Percentiles rank a stretch among this genome's conserved stretches.
Conservation (phyloP, 30 jellyfish, hydroid and myxozoan species). For the Nemopilema nomurai region DNA sequence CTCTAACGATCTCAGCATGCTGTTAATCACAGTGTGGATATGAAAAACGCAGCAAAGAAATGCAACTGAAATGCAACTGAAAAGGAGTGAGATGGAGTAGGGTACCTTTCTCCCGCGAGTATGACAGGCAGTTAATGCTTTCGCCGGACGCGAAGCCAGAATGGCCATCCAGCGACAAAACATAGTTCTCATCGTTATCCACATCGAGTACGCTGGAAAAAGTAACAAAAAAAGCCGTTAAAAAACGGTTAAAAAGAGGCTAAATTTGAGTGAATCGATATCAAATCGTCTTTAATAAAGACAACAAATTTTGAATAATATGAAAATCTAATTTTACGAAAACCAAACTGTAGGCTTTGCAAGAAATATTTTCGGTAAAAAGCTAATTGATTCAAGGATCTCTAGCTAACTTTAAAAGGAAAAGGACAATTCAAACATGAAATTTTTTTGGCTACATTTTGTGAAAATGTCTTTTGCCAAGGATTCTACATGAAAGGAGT, state of each 20-base stretch:
- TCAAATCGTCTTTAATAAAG: neutral
- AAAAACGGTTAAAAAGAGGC: neutral
- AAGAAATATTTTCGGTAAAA: too few species aligned
- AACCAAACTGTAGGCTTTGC: too few species aligned
- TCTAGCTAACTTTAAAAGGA: neutral
- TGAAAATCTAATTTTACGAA: too few species aligned
- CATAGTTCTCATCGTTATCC: constrained; percentile 89
- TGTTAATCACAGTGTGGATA: neutral
- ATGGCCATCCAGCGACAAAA: constrained; percentile 66
- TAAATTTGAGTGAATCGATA: neutral
- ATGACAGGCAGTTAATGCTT: constrained; percentile 72
- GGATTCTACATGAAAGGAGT: too few species aligned
- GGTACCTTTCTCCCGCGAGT: constrained; percentile 82
- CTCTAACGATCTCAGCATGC: too few species aligned
- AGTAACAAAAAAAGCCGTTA: neutral
- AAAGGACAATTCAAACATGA: neutral
- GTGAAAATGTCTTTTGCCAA: too few species aligned
- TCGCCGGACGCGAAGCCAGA: constrained; percentile 81
- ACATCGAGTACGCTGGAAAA: constrained; percentile 76
- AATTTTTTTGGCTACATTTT: neutral
- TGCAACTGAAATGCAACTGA: too few species aligned
- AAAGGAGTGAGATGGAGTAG: neutral
- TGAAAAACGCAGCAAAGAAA: neutral
- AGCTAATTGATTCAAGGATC: too few species aligned
- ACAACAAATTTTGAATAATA: too few species aligned